Evolutionary conservation across 2,888 invertebrate genomes (phyloP).

Genomic region (Meliscaeva auricollis): DNA sequence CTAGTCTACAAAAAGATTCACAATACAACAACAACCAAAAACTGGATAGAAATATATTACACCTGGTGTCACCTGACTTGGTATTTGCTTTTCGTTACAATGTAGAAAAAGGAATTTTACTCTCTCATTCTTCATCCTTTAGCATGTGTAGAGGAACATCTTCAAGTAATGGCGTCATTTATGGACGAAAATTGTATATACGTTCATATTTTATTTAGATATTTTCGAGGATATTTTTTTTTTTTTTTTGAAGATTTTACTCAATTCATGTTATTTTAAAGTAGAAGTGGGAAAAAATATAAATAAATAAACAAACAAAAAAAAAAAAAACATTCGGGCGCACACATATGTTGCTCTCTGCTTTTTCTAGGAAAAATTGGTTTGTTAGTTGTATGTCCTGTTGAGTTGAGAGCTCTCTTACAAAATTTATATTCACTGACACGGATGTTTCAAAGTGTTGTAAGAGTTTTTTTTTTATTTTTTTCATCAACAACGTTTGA

Average conservation of each 20-base stretch:
- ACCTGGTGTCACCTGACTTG: conserved; percentile 72
- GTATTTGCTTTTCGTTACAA: neutral
- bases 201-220: conserved; percentile 76
- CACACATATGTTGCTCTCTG: conserved; percentile 62
- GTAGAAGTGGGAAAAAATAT: neutral
- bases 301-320: neutral
- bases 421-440: conserved; percentile 70
- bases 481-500: neutral
- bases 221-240: conserved; percentile 45
- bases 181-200: conserved; percentile 70
- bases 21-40: conserved; percentile 25
- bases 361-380: conserved; percentile 65
- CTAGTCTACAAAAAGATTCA: neutral
- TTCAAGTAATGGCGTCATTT: conserved; percentile 75
- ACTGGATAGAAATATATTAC: conserved; percentile 61
- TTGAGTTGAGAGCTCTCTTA: neutral
- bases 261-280: neutral
- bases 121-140: conserved; percentile 3
- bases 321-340: neutral
- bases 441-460: conserved; percentile 67
- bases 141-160: conserved; percentile 50
- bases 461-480: conserved; percentile 29
- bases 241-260: neutral
- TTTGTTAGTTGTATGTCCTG: conserved; percentile 51
- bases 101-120: conserved; percentile 6